Base-by-base conservation (phyloP, 1,140 invertebrate genomes). In the Wasmannia auropunctata region DNA sequence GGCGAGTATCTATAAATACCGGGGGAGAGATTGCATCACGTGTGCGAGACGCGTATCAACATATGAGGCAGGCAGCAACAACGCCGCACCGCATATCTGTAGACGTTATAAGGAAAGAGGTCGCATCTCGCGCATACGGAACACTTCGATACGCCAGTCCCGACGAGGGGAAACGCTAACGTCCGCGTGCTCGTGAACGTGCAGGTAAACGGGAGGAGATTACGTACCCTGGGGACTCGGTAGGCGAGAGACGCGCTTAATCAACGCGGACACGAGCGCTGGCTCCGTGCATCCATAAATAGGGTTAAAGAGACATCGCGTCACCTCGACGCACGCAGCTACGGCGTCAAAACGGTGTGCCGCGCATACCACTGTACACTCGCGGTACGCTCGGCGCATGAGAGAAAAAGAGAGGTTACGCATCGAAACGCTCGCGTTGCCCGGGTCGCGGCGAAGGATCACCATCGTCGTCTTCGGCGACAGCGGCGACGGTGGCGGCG, bases 401-500 rank as follows among this genome's bases (percentile, higher is more conserved):
- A 60, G 10, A 14, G 54, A 62, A 19, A 3, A 46, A 14, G 54
- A 56, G 70, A 76, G 54, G 54, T 76, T 76, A 74, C 49, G n/a
- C n/a, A 7, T 34, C 28, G 10, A 34, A 14, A 49, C 69, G 28
- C 28, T 54, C 70, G 46, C n/a, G 74, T 22, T 34, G 22, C 25
- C 49, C 72, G 54, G 49, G 22, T 34, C 22, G 22, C 19, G n/a
- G 22, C 19, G n/a, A n/a, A 54, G 51, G 19, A 54, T 8, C n/a
- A n/a, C 5, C 16, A 22, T 0, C 16, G 37, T 3, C 56, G 37
- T 16, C 37, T 37, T 8, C 37, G 19, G n/a, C 58, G 43, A n/a
- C 58, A 19, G 4, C 49, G 49, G n/a, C 51, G 51, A 63, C 34
- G 62, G 16, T 10, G 8, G 6, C 43, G 46, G 8, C 37, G 56